Base-by-base conservation (phyloP, 30 jellyfish, hydroid and myxozoan genomes). In the Aurelia sp. region DNA sequence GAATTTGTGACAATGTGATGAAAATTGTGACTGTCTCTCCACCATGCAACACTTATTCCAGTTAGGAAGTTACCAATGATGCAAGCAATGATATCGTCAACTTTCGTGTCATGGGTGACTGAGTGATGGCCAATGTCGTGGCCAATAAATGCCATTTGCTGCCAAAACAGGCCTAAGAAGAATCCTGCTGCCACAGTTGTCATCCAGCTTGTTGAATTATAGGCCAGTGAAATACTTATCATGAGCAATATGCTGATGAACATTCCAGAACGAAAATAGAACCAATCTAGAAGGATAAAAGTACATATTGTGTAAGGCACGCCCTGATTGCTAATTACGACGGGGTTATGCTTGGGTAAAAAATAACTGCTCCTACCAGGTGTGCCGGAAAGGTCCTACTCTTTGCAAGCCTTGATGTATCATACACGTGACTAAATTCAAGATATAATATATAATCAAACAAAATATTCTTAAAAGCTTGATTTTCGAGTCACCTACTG, bases 61-160 rank as follows among this genome's bases (percentile, higher is more conserved):
- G 93, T 70, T 30, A 88, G 86, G 30, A 94, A 53, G 71, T 94
- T 94, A 51, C 99, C 99, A 64, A 88, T 53, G 63, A 94, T 17
- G 44, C 70, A 41, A 18, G 96, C 99, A 78, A 79, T 59, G 60
- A 44, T 19, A 58, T 94, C 97, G 66, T 94, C 99, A 10, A 62
- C 4, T 31, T 79, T 89, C 35, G 88, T 53, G 62, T 74, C 80
- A 37, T 89, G 95, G 16, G 99, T 89, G 50, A 94, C 95, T 50
- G 90, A 92, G 61, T 94, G 99, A 60, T 94, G 99, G 0, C 99
- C 99, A 51, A 94, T 76, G 33, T 94, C 99, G 71, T 94, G 99
- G 53, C 99, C 99, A 51, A 94, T 79, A 75, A 94, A 94, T 53
- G 99, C 99, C 91, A 94, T 70, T 55, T 94, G 99, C 72, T 94